Percentiles rank a stretch among this genome's conserved stretches.
Conservation (phyloP, 2,113 vertebrate genomes). For the Sapajus apella region DNA sequence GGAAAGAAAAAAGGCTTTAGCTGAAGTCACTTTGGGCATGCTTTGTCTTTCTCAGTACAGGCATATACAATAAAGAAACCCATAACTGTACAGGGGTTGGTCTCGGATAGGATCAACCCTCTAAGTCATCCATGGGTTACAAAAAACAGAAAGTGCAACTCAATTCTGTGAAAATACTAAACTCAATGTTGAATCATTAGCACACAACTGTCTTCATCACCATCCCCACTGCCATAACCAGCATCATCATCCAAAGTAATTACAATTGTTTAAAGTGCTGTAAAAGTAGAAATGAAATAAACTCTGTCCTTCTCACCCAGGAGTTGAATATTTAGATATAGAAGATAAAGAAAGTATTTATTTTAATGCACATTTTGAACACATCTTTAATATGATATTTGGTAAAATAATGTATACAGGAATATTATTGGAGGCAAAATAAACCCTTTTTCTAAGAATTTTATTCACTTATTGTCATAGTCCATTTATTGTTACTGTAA, state of each 20-base stretch:
- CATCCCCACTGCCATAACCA: too few species aligned
- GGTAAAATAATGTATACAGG: background rate
- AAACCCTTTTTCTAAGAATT: background rate
- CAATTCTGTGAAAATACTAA: background rate
- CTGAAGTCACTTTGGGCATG: background rate
- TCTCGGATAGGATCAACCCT: background rate
- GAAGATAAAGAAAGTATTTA: background rate
- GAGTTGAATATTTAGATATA: background rate
- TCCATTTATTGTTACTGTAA: background rate
- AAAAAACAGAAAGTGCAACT: background rate
- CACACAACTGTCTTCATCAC: background rate
- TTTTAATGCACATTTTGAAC: background rate
- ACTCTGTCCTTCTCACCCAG: background rate
- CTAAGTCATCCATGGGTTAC: background rate
- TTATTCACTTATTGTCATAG: background rate
- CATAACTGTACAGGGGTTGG: accelerated
- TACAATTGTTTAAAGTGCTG: background rate
- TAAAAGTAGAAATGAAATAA: background rate
- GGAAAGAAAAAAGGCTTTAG: background rate
- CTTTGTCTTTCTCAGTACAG: background rate
- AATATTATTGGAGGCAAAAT: background rate
- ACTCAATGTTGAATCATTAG: background rate
- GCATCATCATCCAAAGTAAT: background rate
- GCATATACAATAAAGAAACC: background rate
- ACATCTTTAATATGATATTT: background rate